Base-by-base conservation (phyloP, 2,888 invertebrate species). In the Drosophila merina region DNA sequence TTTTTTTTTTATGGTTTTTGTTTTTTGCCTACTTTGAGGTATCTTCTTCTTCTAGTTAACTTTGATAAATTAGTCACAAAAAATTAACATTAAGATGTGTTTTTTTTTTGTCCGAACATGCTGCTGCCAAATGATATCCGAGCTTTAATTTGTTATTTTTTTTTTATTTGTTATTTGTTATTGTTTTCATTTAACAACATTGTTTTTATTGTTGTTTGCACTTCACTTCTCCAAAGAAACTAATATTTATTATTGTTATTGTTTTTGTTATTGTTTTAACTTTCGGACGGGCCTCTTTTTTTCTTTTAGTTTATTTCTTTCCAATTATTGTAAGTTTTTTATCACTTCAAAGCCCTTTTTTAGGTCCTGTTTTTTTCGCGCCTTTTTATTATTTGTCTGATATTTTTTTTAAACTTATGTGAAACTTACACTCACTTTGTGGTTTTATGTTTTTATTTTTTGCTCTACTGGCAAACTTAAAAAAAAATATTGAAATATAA, bases 61-160 rank as follows among this genome's bases (percentile, higher is more conserved):
- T 40, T 57, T 58, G 12, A 38, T 31, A 66, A 64, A 64, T 64
- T 64, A 64, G 66, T 63, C 63, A 66, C 66, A 14, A 10, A 36
- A 63, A 64, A 12, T 63, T 63, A 63, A 31, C 63, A 66, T 38
- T 10, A 20, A 12, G 9, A 9, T 44, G 25, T 12, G 30, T 28
- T 30, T 10, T 10, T 10, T 20, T n/a, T 7, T 31, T 45, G n/a
- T 40, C 44, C 1, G 31, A 64, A 26, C 63, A 64, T 47, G 51
- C 66, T 31, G 30, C 7, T 9, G 25, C 36, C 51, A 64, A 50
- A 66, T 51, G 63, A 64, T 64, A 26, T 45, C 36, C 51, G 48
- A n/a, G 44, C 10, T 30, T 14, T 6, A 25, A 31, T 45, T 63
- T n/a, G 44, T 25, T 36, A 33, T 50, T 44, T 10, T 10, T 33